Evolutionary conservation across 1,140 invertebrate genomes (phyloP).

Genomic region (Brachionus plicatilis): DNA sequence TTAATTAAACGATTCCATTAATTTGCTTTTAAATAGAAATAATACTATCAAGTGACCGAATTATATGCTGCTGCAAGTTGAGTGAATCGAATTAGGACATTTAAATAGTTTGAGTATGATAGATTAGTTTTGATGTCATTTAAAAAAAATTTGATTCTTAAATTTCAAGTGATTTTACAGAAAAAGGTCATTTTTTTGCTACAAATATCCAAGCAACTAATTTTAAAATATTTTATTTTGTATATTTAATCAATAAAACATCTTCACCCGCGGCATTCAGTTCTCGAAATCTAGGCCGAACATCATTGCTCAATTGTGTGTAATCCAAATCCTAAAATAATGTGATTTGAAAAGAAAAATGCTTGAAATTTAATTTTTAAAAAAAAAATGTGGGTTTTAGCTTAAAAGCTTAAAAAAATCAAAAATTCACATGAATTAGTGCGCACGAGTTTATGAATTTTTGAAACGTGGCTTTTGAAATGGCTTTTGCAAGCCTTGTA

Average conservation of each 20-base stretch:
- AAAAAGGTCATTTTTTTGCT: conserved; percentile 1
- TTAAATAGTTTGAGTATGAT: conserved; percentile 9
- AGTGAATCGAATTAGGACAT: conserved; percentile 8
- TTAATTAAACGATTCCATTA: conserved; percentile 31
- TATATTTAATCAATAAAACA: neutral
- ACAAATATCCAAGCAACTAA: neutral
- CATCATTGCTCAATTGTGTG: neutral
- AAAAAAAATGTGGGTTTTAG: neutral
- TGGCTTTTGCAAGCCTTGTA: neutral
- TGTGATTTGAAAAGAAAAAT: neutral
- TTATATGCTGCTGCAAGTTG: neutral
- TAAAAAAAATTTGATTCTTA: neutral
- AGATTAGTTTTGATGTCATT: conserved; percentile 25
- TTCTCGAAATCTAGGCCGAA: neutral
- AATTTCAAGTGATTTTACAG: conserved; percentile 1
- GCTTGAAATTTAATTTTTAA: neutral
- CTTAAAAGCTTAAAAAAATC: neutral
- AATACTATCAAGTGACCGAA: neutral
- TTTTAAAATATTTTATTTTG: neutral
- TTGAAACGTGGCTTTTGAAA: neutral
- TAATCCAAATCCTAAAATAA: neutral
- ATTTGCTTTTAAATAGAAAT: conserved; percentile 27
- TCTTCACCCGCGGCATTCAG: neutral
- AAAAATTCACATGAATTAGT: neutral
- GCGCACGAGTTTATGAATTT: neutral